Conservation (phyloP, 2,888 invertebrate species). For the Drosophila mimetica region DNA sequence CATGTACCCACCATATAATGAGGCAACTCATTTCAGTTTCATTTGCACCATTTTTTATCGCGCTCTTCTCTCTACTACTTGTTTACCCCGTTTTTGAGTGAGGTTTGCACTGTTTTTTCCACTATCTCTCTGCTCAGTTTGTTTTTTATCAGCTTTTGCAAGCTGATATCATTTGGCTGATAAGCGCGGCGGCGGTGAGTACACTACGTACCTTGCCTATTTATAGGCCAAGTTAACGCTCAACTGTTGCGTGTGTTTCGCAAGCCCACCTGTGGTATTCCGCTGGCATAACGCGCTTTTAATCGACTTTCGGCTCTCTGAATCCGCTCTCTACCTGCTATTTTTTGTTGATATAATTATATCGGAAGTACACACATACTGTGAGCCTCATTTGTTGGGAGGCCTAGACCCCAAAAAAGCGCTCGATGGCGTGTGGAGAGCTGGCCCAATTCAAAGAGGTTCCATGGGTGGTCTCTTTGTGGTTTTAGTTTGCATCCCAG, state of each 20-base stretch:
- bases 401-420: constrained; percentile 26
- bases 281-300: constrained; percentile 67
- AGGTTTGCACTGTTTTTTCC: constrained; percentile 27
- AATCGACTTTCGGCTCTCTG: constrained; percentile 41
- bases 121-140: constrained; percentile 9
- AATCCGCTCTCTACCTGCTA: constrained; percentile 13
- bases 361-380: constrained; percentile 17
- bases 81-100: constrained; percentile 46
- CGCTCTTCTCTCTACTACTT: constrained; percentile 28
- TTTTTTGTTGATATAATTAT: constrained; percentile 34
- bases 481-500: constrained; percentile 17
- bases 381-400: neutral
- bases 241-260: constrained; percentile 62
- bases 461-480: constrained; percentile 33
- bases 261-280: constrained; percentile 36
- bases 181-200: no score
- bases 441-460: constrained; percentile 21
- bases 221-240: constrained; percentile 66
- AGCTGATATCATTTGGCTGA: constrained; percentile 66
- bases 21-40: constrained; percentile 56
- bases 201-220: constrained; percentile 47
- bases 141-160: constrained; percentile 77
- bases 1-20: constrained; percentile 49
- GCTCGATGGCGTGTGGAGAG: constrained; percentile 32
- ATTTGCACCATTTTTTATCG: constrained; percentile 36